Evolutionary conservation across 2,888 invertebrate species (phyloP).

Genomic region (Cantharis rustica): DNA sequence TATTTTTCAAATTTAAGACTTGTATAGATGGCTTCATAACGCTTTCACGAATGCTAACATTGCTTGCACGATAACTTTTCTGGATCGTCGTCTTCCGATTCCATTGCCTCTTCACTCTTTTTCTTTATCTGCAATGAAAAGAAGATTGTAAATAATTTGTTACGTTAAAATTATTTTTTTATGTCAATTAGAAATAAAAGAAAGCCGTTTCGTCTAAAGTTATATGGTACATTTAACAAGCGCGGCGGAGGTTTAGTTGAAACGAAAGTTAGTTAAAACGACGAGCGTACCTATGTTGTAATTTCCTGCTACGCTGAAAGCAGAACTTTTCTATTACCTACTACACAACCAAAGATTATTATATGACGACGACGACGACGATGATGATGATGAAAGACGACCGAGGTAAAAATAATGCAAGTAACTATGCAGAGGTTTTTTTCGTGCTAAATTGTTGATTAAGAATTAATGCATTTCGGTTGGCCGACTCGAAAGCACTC

Average conservation of each 20-base stretch:
- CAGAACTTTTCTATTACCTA: constrained; percentile 13
- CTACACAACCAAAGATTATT: constrained; percentile 15
- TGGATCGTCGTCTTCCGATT: constrained; percentile 47
- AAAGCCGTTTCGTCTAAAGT: not conserved
- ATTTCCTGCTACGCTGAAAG: constrained; percentile 20
- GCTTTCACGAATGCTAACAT: constrained; percentile 17
- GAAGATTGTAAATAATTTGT: not conserved
- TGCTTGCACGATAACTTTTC: constrained; percentile 34
- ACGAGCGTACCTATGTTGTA: constrained; percentile 7
- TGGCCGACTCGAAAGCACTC: not conserved
- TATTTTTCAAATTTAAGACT: constrained; percentile 23
- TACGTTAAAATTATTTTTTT: not conserved
- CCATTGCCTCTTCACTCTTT: constrained; percentile 37
- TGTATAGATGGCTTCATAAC: constrained; percentile 22
- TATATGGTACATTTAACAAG: constrained; percentile 18
- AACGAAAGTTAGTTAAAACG: constrained; percentile 18
- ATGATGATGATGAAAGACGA: not conserved
- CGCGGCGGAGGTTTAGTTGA: not conserved
- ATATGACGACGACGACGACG: not conserved
- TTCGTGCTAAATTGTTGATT: constrained; percentile 1
- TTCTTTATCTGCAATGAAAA: constrained; percentile 34
- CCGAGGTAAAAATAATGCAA: not conserved
- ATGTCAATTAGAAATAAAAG: not conserved
- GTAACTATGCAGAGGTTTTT: not conserved
- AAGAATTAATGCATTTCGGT: constrained; percentile 8